These are phyloP conservation scores for Caenorhabditis sp. DNA, from an alignment of 2,888 invertebrate species.

Conservation along the genomic window DNA sequence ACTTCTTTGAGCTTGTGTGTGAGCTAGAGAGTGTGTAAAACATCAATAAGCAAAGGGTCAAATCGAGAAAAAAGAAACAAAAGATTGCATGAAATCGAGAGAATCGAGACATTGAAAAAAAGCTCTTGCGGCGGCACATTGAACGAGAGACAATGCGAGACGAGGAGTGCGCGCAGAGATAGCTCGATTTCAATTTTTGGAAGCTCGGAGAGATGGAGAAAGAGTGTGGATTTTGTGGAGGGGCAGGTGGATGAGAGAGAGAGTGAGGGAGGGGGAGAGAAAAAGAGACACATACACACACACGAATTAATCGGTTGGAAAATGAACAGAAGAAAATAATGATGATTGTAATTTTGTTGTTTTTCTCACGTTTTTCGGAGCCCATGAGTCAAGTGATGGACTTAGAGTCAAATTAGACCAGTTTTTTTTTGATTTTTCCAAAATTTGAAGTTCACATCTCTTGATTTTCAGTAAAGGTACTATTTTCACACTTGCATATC, in stretches of 20 bases:
- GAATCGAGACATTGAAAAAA: slow-evolving; percentile 1
- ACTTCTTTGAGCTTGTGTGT: slow-evolving; percentile 4
- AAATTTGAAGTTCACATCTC: no score
- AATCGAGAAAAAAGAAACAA: slow-evolving; percentile 6
- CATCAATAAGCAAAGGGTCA: slow-evolving; percentile 10
- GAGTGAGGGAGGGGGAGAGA: background rate
- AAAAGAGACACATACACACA: background rate
- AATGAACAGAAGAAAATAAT: background rate
- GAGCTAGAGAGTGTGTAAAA: slow-evolving; percentile 10
- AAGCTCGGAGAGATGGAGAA: background rate
- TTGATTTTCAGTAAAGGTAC: no score
- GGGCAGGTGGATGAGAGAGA: background rate
- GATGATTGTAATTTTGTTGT: slow-evolving; percentile 3
- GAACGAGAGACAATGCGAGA: slow-evolving; percentile 21
- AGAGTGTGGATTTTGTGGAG: background rate
- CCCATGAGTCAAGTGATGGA: no score
- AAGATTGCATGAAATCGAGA: slow-evolving; percentile 8
- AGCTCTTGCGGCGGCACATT: slow-evolving; percentile 26
- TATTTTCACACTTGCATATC: no score
- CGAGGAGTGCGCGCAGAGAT: background rate
- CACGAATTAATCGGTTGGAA: background rate
- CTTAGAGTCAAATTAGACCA: no score
- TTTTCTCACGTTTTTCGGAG: slow-evolving; percentile 7
- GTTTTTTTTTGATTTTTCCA: no score
- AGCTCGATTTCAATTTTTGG: slow-evolving; percentile 1